Conservation (phyloP, 2,113 vertebrate species). For the Acrocephalus kingi region DNA sequence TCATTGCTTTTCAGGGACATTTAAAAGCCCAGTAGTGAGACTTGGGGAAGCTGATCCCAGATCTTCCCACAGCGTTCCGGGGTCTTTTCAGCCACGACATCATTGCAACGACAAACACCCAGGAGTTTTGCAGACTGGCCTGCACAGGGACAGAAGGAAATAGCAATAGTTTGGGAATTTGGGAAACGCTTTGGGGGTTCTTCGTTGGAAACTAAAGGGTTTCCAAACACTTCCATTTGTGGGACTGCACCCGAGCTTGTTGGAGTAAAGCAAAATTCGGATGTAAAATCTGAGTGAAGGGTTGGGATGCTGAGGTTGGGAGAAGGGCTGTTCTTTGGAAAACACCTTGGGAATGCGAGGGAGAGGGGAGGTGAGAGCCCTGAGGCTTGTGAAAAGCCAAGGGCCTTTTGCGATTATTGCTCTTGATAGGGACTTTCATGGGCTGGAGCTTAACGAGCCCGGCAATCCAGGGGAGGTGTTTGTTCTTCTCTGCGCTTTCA, state of each 20-base stretch:
- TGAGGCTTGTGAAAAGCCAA: not conserved
- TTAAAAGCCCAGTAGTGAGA: not conserved
- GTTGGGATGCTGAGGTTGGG: not conserved
- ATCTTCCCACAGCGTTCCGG: rapidly evolving
- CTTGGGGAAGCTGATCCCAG: not conserved
- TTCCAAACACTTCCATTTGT: not conserved
- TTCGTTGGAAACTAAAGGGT: not conserved
- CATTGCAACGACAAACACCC: not conserved
- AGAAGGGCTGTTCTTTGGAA: not conserved
- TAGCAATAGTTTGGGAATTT: not conserved
- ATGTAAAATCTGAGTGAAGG: not conserved
- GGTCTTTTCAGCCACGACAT: rapidly evolving
- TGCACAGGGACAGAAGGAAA: not conserved
- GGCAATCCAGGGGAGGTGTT: not conserved
- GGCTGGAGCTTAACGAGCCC: not conserved
- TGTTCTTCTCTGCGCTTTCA: not conserved
- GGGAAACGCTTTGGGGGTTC: not conserved
- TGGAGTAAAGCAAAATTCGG: not conserved
- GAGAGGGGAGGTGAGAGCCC: not conserved
- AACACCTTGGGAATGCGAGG: not conserved
- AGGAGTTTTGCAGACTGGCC: not conserved
- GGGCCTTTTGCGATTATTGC: not conserved
- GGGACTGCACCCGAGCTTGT: not conserved
- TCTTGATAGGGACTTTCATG: not conserved
- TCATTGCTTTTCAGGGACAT: rapidly evolving